phyloP scores from a whole-genome alignment of 2,113 vertebrate species.

The Excalfactoria chinensis region DNA sequence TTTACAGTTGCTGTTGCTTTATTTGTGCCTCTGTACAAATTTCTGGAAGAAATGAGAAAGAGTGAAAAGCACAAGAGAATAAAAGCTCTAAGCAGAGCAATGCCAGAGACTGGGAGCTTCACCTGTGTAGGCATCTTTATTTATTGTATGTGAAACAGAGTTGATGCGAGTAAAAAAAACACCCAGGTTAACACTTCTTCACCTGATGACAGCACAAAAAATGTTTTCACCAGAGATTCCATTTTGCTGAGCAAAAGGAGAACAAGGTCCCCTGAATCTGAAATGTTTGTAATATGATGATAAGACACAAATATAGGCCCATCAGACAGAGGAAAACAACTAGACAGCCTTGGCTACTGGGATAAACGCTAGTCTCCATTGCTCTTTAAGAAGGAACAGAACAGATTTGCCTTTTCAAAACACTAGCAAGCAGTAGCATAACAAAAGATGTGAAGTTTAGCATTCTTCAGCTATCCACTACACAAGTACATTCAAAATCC shows the following conservation, averaged over 20 bases:
- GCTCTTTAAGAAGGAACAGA: background rate
- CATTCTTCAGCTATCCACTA: background rate
- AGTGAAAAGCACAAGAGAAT: background rate
- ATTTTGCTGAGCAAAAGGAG: background rate
- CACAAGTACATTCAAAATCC: background rate
- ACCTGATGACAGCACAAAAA: fast-evolving
- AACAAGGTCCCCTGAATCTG: background rate
- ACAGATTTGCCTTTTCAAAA: background rate
- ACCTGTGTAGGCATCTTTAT: background rate
- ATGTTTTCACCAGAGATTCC: background rate
- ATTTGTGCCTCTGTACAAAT: background rate
- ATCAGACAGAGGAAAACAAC: background rate
- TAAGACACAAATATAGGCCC: background rate
- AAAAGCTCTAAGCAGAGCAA: background rate
- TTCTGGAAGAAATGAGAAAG: background rate
- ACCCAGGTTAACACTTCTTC: background rate
- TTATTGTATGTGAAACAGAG: fast-evolving
- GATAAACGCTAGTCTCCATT: background rate
- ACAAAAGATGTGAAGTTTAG: background rate
- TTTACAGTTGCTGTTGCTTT: background rate
- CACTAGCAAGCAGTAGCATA: background rate
- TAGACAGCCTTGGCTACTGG: background rate
- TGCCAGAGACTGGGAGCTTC: background rate
- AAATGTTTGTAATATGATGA: background rate
- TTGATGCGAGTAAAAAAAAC: background rate